These are phyloP conservation scores for Ibidorhyncha struthersii DNA, from an alignment of 2,113 vertebrate species.

Conservation along the genomic window DNA sequence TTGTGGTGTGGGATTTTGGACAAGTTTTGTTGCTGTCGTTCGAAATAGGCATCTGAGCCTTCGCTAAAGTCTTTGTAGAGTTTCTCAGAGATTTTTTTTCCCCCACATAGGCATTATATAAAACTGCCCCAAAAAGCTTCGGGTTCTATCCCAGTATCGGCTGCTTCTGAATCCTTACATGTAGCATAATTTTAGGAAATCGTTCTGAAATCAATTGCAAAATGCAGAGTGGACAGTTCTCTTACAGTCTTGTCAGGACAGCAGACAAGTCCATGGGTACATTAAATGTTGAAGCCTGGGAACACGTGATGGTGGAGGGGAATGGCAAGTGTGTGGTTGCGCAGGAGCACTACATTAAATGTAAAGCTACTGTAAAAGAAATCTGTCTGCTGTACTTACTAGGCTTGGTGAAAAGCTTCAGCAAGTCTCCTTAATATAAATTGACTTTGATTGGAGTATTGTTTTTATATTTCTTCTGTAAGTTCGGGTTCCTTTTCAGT, in stretches of 20 bases:
- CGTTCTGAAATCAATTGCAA: conserved; percentile 45
- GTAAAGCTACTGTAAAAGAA: conserved; percentile 7
- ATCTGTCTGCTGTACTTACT: not conserved
- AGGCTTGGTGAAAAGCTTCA: not conserved
- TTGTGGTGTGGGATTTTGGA: not conserved
- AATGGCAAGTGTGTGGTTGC: not conserved
- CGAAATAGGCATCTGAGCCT: not conserved
- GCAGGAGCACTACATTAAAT: not conserved
- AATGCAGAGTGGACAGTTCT: conserved; percentile 38
- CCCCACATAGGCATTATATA: not conserved
- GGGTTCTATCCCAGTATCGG: not conserved
- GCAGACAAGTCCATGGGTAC: conserved; percentile 53
- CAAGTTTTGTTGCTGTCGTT: not conserved
- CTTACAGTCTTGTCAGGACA: conserved; percentile 48
- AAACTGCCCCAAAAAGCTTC: not conserved
- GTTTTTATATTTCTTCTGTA: conserved; percentile 57
- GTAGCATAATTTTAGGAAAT: conserved; percentile 66
- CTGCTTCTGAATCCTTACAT: conserved; percentile 39
- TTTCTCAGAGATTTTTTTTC: not conserved
- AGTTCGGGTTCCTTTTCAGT: conserved; percentile 64
- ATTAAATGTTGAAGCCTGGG: conserved; percentile 45
- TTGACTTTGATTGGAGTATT: conserved; percentile 22
- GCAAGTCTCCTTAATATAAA: not conserved
- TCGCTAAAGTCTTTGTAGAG: not conserved
- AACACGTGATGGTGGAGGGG: not conserved